Percentiles rank a stretch among this genome's conserved stretches.
Evolutionary conservation across 2,888 invertebrate genomes (phyloP).

Genomic region (Dicroscelio sp.): DNA sequence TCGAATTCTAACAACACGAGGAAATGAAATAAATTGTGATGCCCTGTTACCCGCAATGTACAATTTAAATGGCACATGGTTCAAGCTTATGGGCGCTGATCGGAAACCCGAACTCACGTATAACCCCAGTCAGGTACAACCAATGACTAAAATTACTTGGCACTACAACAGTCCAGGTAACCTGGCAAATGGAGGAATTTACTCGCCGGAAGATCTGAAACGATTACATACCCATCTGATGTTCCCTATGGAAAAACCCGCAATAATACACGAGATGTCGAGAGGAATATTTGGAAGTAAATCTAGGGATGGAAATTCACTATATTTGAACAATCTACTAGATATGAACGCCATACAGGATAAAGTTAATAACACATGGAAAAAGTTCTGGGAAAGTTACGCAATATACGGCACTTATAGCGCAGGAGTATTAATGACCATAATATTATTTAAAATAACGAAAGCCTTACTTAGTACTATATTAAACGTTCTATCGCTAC

Average conservation of each 20-base stretch:
- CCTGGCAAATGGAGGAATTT: slow-evolving; percentile 71
- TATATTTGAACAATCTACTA: no score
- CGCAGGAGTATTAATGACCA: background rate
- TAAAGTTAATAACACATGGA: background rate
- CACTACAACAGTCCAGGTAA: slow-evolving; percentile 19
- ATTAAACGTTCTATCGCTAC: background rate
- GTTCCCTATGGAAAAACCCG: slow-evolving; percentile 50
- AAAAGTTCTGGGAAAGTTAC: background rate
- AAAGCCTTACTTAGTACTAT: background rate
- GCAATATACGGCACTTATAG: background rate
- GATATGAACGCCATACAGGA: no score
- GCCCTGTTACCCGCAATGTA: slow-evolving; percentile 3
- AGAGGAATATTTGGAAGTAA: background rate
- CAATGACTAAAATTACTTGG: slow-evolving; percentile 21
- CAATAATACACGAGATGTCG: no score
- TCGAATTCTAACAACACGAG: background rate
- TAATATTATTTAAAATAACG: background rate
- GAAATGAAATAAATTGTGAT: slow-evolving; percentile 17
- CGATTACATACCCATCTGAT: slow-evolving; percentile 49
- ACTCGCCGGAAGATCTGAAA: slow-evolving; percentile 48
- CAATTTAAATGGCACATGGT: background rate
- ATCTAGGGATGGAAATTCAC: no score
- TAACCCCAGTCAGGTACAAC: background rate
- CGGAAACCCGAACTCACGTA: slow-evolving; percentile 12
- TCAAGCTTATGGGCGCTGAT: background rate